Percentiles rank a stretch among this genome's conserved stretches.
These are phyloP conservation scores for Drosophila murphyi DNA, from an alignment of 1,140 invertebrate genomes.

Conservation along the genomic window DNA sequence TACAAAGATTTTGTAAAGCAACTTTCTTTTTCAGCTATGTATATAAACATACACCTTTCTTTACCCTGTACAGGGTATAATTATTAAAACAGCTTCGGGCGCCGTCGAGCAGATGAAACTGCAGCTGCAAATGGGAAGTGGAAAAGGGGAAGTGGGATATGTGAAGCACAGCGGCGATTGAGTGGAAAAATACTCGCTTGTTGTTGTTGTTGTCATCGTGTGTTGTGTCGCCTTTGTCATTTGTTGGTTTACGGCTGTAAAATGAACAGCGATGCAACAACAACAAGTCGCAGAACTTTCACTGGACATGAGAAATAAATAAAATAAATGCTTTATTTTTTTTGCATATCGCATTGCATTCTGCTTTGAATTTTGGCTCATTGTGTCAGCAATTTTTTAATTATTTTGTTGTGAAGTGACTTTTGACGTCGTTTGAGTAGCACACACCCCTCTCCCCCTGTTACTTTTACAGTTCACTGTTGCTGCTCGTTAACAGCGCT, in stretches of 20 bases:
- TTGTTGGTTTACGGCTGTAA: constrained; percentile 66
- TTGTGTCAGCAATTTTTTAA: constrained; percentile 63
- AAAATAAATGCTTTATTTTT: background rate
- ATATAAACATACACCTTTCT: background rate
- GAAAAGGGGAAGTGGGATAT: constrained; percentile 15
- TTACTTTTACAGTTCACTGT: constrained; percentile 1
- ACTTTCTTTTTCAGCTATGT: too few relatives aligned
- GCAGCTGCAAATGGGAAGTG: constrained; percentile 17
- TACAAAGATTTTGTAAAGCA: too few relatives aligned
- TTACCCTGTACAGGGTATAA: constrained; percentile 20
- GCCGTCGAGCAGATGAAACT: constrained; percentile 26
- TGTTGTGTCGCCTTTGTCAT: constrained; percentile 57
- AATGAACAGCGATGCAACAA: constrained; percentile 58
- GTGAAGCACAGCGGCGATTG: background rate
- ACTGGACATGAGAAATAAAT: background rate
- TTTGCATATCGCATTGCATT: constrained; percentile 51
- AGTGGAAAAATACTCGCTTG: background rate
- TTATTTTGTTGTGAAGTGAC: constrained; percentile 74
- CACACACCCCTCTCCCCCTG: background rate
- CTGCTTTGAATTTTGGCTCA: constrained; percentile 19
- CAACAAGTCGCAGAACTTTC: constrained; percentile 7
- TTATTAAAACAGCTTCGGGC: constrained; percentile 74
- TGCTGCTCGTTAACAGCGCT: constrained; percentile 8
- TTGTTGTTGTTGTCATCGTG: constrained; percentile 16
- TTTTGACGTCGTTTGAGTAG: constrained; percentile 31